Base-by-base conservation (phyloP, 2,797 vertebrate species). In the Megaceryle alcyon region DNA sequence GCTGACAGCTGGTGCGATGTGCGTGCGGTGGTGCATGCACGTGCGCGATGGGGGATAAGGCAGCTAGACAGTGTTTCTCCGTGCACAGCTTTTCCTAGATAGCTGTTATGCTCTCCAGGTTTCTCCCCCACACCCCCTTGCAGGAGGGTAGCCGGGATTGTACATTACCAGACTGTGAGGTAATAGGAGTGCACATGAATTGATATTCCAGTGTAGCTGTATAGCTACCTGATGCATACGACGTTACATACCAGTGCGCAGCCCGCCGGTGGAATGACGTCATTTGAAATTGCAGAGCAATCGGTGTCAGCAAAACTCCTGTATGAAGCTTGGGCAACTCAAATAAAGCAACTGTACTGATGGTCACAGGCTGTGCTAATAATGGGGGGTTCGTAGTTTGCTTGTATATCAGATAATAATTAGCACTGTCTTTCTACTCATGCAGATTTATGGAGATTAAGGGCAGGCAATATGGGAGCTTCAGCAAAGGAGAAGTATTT, bases 121-220 rank as follows among this genome's bases (percentile, higher is more conserved):
- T 82, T 92, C 69, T 73, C n/a, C 76, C 13, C 43, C 3, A 2
- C 10, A 1, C 57, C 44, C 56, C 0, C 35, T 75, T 80, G 41
- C 57, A 48, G 82, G 66, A 91, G 79, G 46, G 73, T 84, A 90
- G 89, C 48, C 60, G 94, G 82, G 88, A 48, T 59, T 39, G 43
- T 28, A 19, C 96, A 95, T 97, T 92, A 90, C 96, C 90, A 97
- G 97, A 97, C 97, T 93, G 92, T 97, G 97, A 97, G 96, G 97
- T 97, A 95, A 97, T 90, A 87, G 88, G 91, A 96, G 83, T 22
- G n/a, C 49, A 23, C 63, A n/a, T 82, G 92, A 92, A 97, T 86
- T 91, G 91, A 65, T 95, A 95, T 96, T 95, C 95, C 97, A 96
- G 95, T 9, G 65, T 39, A 82, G 84, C 65, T 90, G 49, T 81